phyloP scores from a whole-genome alignment of 2,113 vertebrate species.

The Apteryx mantelli region DNA sequence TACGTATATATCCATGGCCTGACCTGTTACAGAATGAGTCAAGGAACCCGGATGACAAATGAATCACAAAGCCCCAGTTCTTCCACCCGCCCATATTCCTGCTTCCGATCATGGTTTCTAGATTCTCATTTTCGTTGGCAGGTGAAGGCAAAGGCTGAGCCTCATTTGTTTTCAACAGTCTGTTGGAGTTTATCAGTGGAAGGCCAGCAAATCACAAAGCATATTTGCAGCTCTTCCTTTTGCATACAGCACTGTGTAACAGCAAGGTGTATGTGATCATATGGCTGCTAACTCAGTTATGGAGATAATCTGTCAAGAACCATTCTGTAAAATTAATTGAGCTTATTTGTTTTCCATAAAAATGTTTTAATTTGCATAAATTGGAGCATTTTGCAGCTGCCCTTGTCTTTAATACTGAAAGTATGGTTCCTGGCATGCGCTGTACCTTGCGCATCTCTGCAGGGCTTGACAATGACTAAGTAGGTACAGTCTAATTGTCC shows the following conservation, averaged over 20 bases:
- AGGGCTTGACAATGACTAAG: slow-evolving; percentile 65
- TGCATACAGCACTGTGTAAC: neutral
- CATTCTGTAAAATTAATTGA: slow-evolving; percentile 53
- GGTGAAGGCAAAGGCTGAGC: neutral
- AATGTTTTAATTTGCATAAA: slow-evolving; percentile 71
- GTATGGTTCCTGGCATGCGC: slow-evolving; percentile 27
- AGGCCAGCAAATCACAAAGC: neutral
- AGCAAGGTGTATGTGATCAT: slow-evolving; percentile 11
- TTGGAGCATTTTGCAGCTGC: slow-evolving; percentile 64
- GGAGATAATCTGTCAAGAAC: slow-evolving; percentile 46
- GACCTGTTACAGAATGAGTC: neutral
- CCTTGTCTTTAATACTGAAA: slow-evolving; percentile 48
- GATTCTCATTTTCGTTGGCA: neutral
- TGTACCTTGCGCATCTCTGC: slow-evolving; percentile 55
- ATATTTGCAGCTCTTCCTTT: neutral
- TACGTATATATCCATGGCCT: accelerated
- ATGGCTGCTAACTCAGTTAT: slow-evolving; percentile 22
- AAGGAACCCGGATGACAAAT: neutral
- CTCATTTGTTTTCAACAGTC: neutral
- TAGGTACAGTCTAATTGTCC: slow-evolving; percentile 62
- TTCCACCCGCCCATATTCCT: neutral
- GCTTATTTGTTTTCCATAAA: slow-evolving; percentile 66
- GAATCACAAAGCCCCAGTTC: neutral
- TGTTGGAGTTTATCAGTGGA: neutral
- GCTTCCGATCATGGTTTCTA: neutral